Base-by-base conservation (phyloP, 2,797 vertebrate genomes). In the Apogon talboti region DNA sequence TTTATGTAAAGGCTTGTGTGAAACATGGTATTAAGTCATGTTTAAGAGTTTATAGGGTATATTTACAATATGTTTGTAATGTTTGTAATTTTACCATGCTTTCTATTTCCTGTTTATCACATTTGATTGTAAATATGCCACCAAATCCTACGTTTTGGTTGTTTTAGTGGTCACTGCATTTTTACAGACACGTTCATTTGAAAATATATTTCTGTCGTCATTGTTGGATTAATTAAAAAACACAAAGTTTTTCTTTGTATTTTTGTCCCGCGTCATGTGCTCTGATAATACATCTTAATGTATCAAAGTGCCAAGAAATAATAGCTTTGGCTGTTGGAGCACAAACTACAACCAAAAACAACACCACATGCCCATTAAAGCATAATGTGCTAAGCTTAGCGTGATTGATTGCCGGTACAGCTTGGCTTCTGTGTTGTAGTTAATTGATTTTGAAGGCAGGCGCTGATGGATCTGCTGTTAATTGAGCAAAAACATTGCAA, bases 401-500 rank as follows among this genome's bases (percentile, higher is more conserved):
- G 11, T 84, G 76, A 86, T 85, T 84, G 53, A 86, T 89, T 66
- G 61, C 51, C 12, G 8, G n/a, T 71, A 47, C 74, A 75, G 74
- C 70, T 75, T 82, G 78, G 58, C 64, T 73, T 70, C 66, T 72
- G 70, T 74, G 54, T 70, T 58, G 51, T 46, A 64, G 46, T 74
- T 88, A 87, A 87, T 81, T 88, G 56, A 78, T 79, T 74, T 48
- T 79, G 76, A 87, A 81, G 52, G 45, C 30, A 0, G 66, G 38
- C 75, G 67, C 66, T 81, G 83, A 90, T 85, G 76, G 76, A 83
- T 85, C 72, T 70, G 59, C 60, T 77, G 56, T 84, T 85, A 88
- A 87, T 83, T 81, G 69, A 86, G 72, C 57, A 78, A 87, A 84
- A 86, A 83, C 81, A 80, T 84, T 74, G 64, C 69, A 78, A 58